A percentile compares a stretch with the other conserved stretches of the same genome.
Evolutionary conservation across 2,797 vertebrate species (phyloP).

Genomic region (Acrossocheilus fasciatus): DNA sequence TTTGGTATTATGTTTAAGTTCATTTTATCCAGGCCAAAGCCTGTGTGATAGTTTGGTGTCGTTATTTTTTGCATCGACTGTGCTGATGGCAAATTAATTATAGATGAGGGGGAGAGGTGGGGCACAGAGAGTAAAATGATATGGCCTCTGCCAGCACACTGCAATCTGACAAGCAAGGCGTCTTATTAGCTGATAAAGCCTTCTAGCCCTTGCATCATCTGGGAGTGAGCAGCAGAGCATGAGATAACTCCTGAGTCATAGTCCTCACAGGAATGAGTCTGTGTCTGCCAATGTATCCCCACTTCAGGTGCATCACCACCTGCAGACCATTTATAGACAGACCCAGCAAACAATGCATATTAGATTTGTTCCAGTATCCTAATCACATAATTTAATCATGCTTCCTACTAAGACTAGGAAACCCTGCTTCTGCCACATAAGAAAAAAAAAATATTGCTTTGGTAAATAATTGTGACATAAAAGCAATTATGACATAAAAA

Average conservation of each 20-base stretch:
- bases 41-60: constrained; percentile 1
- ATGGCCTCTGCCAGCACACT: constrained; percentile 54
- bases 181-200: constrained; percentile 64
- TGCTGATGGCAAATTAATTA: constrained; percentile 28
- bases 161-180: constrained; percentile 63
- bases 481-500: neutral
- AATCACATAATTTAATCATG: neutral
- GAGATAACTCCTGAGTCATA: constrained; percentile 53
- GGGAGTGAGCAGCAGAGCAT: constrained; percentile 43
- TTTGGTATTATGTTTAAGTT: neutral
- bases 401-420: neutral
- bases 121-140: constrained; percentile 11
- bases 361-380: neutral
- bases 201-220: constrained; percentile 62
- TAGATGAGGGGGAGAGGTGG: constrained; percentile 12
- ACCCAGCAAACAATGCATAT: neutral
- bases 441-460: neutral
- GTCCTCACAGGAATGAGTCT: neutral
- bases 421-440: neutral
- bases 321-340: constrained; percentile 2
- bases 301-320: constrained; percentile 14
- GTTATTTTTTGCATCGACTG: neutral
- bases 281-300: neutral
- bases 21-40: neutral
- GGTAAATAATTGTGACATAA: no score